Percentiles rank a stretch among this genome's conserved stretches.
phyloP scores from a whole-genome alignment of 2,113 vertebrate species.

The Penelope pileata region DNA sequence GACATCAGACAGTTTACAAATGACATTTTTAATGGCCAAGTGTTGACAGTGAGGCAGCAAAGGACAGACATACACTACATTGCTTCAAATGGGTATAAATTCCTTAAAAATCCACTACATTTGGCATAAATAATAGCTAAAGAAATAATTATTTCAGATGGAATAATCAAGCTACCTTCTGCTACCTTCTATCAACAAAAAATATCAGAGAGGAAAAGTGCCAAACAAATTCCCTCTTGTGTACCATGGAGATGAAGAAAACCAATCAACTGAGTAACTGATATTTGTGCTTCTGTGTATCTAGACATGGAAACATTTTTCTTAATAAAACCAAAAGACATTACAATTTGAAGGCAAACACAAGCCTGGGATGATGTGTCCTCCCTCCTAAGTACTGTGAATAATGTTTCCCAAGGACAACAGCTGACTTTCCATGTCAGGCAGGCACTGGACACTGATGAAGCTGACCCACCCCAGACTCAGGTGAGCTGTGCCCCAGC shows the following conservation, averaged over 20 bases:
- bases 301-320: not conserved
- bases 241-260: not conserved
- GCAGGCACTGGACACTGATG: not conserved
- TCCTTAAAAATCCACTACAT: not conserved
- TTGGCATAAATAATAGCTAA: not conserved
- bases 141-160: not conserved
- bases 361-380: not conserved
- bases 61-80: not conserved
- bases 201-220: not conserved
- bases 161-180: not conserved
- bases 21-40: not conserved
- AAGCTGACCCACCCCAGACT: not conserved
- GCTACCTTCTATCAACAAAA: not conserved
- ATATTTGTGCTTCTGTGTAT: not conserved
- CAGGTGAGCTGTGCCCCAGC: not conserved
- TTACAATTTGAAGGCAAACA: not conserved
- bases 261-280: not conserved
- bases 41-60: not conserved
- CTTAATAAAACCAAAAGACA: constrained; percentile 14
- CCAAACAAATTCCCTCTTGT: not conserved
- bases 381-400: not conserved
- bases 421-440: not conserved
- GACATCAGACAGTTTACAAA: constrained; percentile 11
- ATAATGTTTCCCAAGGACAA: not conserved
- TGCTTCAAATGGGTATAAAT: not conserved